phyloP scores from a whole-genome alignment of 1,140 invertebrate genomes.

The Theocolax elegans region DNA sequence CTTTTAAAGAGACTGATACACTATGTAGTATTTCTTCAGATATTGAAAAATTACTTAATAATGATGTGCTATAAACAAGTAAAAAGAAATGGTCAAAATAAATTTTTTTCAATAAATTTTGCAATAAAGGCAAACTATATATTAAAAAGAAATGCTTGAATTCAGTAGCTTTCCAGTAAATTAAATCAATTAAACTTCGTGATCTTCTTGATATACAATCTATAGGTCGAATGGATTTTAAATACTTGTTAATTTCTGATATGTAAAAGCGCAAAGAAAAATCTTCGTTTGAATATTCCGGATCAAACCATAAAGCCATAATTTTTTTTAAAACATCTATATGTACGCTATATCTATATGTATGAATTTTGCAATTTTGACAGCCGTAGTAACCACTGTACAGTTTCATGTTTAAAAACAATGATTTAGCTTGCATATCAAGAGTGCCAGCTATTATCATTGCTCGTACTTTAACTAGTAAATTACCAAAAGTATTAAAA shows the following conservation, averaged over 20 bases:
- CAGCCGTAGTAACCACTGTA: conserved; percentile 4
- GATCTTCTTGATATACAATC: background rate
- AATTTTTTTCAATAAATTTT: background rate
- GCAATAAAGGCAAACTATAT: background rate
- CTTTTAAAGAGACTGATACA: background rate
- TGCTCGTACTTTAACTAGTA: background rate
- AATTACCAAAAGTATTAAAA: background rate
- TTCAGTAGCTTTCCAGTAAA: background rate
- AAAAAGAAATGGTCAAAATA: background rate
- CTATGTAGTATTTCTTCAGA: background rate
- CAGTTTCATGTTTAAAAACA: conserved; percentile 5
- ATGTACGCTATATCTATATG: background rate
- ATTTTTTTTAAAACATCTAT: conserved; percentile 16
- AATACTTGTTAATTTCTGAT: background rate
- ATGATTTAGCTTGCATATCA: conserved; percentile 3
- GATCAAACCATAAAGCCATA: background rate
- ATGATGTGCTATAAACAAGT: background rate
- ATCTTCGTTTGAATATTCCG: background rate
- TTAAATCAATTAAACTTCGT: background rate
- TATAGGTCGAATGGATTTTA: background rate
- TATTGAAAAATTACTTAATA: background rate
- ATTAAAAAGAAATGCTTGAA: background rate
- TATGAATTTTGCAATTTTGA: background rate
- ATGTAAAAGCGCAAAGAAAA: background rate
- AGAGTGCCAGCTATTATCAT: background rate